Evolutionary conservation across 2,888 invertebrate genomes (phyloP).

Genomic region (Pseudococcus longispinus): DNA sequence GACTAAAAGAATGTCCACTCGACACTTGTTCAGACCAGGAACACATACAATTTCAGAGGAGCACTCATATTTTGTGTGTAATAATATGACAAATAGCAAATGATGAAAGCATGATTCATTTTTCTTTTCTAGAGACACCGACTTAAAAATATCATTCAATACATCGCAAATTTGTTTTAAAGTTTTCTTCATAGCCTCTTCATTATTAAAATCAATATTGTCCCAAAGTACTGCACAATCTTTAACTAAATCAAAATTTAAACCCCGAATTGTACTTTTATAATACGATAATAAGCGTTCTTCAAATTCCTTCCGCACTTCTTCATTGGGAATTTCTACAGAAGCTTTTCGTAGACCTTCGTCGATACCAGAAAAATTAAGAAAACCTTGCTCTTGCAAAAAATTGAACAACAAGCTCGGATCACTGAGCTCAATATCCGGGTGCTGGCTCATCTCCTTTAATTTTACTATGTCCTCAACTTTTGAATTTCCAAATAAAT

Average conservation of each 20-base stretch:
- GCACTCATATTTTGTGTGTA: no score
- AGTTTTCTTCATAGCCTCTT: slow-evolving; percentile 21
- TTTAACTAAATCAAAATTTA: slow-evolving; percentile 35
- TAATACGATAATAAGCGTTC: neutral
- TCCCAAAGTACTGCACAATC: slow-evolving; percentile 14
- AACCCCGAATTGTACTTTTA: neutral
- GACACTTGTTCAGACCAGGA: no score
- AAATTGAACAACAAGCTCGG: slow-evolving; percentile 30
- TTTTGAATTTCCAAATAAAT: neutral
- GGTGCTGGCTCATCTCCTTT: neutral
- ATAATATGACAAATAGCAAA: neutral
- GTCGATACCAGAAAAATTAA: neutral
- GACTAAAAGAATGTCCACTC: no score
- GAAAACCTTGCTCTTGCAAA: slow-evolving; percentile 14
- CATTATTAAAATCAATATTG: slow-evolving; percentile 37
- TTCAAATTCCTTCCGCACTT: neutral
- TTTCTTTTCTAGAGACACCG: no score
- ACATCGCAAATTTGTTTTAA: slow-evolving; percentile 18
- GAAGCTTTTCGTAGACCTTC: slow-evolving; percentile 1
- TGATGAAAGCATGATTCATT: no score
- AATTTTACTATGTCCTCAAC: neutral
- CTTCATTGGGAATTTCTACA: slow-evolving; percentile 21
- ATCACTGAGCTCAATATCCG: slow-evolving; percentile 33
- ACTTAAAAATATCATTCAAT: slow-evolving; percentile 34
- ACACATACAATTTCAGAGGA: neutral